Evolutionary conservation across 2,113 vertebrate genomes (phyloP).

Genomic region (Acanthochromis polyacanthus): DNA sequence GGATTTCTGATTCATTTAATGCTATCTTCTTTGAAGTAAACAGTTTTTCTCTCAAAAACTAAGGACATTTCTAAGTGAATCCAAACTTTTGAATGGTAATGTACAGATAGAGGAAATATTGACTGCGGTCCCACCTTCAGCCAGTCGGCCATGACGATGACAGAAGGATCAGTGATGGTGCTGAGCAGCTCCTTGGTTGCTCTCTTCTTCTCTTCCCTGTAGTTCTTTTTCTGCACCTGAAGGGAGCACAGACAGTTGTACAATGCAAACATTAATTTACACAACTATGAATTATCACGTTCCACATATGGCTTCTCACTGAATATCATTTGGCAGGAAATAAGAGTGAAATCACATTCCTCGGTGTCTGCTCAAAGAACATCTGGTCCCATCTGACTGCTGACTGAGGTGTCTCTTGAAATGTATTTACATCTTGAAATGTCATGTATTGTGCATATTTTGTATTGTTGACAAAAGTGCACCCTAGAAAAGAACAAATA

Average conservation of each 20-base stretch:
- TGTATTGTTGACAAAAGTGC: neutral
- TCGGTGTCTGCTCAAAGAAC: conserved; percentile 8
- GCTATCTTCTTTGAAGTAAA: too few relatives aligned
- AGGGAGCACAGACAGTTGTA: conserved; percentile 6
- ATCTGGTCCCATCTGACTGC: neutral
- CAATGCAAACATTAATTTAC: neutral
- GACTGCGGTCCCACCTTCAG: conserved; percentile 87
- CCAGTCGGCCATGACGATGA: conserved; percentile 99
- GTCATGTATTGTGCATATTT: neutral
- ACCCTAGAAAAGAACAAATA: neutral
- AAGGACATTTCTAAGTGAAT: too few relatives aligned
- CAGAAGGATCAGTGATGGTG: conserved; percentile 97
- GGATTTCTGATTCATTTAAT: too few relatives aligned
- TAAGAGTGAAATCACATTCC: neutral
- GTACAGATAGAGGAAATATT: neutral
- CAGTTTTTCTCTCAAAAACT: too few relatives aligned
- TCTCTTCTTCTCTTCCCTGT: conserved; percentile 98
- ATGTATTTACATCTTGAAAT: too few relatives aligned
- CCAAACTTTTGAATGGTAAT: too few relatives aligned
- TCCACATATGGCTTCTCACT: conserved; percentile 9
- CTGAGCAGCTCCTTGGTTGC: conserved; percentile 98
- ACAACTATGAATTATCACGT: conserved; percentile 7
- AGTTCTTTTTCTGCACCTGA: conserved; percentile 99
- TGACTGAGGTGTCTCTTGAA: too few relatives aligned
- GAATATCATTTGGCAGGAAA: conserved; percentile 29